These are phyloP conservation scores for Abramis brama DNA, from an alignment of 2,113 vertebrate species.

Conservation along the genomic window DNA sequence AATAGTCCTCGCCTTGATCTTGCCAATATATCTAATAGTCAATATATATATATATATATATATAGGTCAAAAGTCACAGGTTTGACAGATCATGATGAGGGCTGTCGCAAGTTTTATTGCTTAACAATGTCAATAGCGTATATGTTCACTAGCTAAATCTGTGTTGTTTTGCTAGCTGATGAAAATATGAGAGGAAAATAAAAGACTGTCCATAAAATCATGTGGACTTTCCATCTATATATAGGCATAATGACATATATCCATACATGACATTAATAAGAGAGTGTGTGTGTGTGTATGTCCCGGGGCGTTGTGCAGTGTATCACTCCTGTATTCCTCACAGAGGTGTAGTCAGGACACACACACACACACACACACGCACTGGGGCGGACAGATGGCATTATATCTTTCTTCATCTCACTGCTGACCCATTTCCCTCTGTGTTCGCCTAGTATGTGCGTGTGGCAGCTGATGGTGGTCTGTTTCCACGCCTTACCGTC, in stretches of 20 bases:
- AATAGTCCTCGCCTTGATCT: background rate
- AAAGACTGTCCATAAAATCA: background rate
- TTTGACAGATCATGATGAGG: background rate
- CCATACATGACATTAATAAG: background rate
- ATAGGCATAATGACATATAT: background rate
- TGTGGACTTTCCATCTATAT: background rate
- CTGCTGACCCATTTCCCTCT: constrained; percentile 27
- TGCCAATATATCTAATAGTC: background rate
- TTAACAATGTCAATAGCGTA: too few species aligned
- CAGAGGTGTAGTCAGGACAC: constrained; percentile 26
- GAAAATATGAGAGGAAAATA: background rate
- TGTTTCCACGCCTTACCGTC: background rate
- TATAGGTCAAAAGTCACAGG: too few species aligned
- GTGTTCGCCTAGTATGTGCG: background rate
- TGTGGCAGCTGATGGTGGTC: background rate
- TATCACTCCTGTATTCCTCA: constrained; percentile 32
- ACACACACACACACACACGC: background rate
- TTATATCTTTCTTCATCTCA: constrained; percentile 34
- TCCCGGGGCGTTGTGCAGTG: background rate
- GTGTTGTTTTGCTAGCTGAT: background rate
- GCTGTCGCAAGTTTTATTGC: too few species aligned
- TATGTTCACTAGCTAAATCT: background rate
- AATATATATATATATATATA: too few species aligned
- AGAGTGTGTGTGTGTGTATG: constrained; percentile 9
- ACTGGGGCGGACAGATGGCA: constrained; percentile 14